These are phyloP conservation scores for Botia kubotai DNA, from an alignment of 2,797 vertebrate genomes.

Conservation along the genomic window DNA sequence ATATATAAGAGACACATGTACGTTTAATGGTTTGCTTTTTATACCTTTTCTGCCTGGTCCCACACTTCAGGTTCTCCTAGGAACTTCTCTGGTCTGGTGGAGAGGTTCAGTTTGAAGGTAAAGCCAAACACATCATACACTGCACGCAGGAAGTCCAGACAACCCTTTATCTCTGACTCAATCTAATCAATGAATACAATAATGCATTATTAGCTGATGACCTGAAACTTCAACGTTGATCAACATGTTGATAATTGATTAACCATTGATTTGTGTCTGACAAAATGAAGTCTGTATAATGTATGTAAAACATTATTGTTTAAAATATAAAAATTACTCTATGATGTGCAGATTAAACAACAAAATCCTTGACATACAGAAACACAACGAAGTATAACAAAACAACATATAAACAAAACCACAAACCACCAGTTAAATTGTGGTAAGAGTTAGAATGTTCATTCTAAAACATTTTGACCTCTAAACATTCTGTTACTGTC, in stretches of 20 bases:
- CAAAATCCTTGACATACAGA: too few relatives aligned
- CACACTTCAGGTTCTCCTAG: conserved; percentile 90
- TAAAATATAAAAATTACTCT: too few relatives aligned
- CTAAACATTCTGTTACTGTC: too few relatives aligned
- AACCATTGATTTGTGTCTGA: too few relatives aligned
- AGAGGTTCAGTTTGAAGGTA: conserved; percentile 96
- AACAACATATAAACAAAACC: too few relatives aligned
- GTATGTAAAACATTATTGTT: neutral
- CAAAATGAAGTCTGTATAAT: neutral
- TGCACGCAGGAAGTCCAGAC: conserved; percentile 90
- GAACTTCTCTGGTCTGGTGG: conserved; percentile 96
- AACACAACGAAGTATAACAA: too few relatives aligned
- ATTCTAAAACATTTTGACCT: too few relatives aligned
- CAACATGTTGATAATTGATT: too few relatives aligned
- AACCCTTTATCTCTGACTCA: conserved; percentile 92
- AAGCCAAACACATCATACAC: conserved; percentile 95
- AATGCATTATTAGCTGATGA: neutral
- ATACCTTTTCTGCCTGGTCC: conserved; percentile 95
- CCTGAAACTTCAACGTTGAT: neutral
- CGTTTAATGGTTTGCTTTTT: neutral
- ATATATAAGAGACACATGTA: neutral
- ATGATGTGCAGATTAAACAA: too few relatives aligned
- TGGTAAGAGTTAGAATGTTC: too few relatives aligned
- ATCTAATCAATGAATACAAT: conserved; percentile 77
- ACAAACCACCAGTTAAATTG: too few relatives aligned